Evolutionary conservation across 2,797 vertebrate genomes (phyloP).

Genomic region (Prunella strophiata): DNA sequence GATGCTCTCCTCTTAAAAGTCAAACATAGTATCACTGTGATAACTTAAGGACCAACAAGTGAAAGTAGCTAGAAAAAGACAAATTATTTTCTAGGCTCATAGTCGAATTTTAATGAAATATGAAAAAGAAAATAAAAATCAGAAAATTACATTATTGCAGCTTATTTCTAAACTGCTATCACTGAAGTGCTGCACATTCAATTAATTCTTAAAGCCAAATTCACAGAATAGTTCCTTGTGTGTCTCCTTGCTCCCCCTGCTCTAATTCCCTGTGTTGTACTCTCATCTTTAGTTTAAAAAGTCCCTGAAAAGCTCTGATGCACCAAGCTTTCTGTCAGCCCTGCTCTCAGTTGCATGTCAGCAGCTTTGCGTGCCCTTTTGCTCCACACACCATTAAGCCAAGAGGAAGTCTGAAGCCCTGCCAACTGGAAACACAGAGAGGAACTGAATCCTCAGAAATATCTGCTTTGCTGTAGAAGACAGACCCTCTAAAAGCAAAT

Average conservation of each 20-base stretch:
- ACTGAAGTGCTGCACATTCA: not conserved
- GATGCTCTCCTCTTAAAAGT: conserved; percentile 18
- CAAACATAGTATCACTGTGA: not conserved
- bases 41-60: conserved; percentile 1
- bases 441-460: not conserved
- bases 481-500: not conserved
- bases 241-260: not conserved
- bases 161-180: not conserved
- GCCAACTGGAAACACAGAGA: conserved; percentile 6
- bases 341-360: not conserved
- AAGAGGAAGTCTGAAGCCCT: conserved; percentile 1
- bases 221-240: not conserved
- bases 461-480: not conserved
- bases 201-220: not conserved
- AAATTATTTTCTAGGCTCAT: not conserved
- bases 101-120: not conserved
- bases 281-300: not conserved
- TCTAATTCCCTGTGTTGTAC: not conserved
- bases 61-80: not conserved
- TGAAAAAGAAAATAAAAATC: not conserved
- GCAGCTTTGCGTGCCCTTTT: conserved; percentile 2
- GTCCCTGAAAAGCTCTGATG: not conserved
- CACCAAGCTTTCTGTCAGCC: not conserved
- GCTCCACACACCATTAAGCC: not conserved
- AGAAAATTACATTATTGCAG: not conserved